These are phyloP conservation scores for Aspidapion aeneum DNA, from an alignment of 2,888 invertebrate species.

Conservation along the genomic window DNA sequence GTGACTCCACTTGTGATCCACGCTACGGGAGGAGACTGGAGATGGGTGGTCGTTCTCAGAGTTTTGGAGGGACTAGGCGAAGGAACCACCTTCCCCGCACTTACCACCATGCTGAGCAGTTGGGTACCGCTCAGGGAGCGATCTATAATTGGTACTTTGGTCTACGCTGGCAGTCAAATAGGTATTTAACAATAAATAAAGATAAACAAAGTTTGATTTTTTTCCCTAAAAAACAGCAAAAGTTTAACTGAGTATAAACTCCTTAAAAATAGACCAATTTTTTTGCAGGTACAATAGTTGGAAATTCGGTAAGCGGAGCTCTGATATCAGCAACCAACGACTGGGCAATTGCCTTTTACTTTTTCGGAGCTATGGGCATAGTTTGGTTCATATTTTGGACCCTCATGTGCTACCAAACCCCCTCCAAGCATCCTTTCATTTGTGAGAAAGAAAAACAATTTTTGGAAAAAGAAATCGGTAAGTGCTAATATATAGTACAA, in stretches of 20 bases:
- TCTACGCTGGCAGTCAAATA: constrained; percentile 75
- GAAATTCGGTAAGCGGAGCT: constrained; percentile 63
- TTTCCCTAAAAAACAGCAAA: too few relatives aligned
- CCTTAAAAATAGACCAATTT: too few relatives aligned
- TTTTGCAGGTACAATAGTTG: constrained; percentile 53
- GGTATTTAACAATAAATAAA: too few relatives aligned
- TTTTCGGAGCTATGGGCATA: constrained; percentile 72
- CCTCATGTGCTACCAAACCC: constrained; percentile 51
- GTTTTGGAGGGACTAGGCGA: constrained; percentile 81
- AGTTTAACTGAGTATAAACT: too few relatives aligned
- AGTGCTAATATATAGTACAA: constrained; percentile 4
- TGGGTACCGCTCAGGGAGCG: constrained; percentile 79
- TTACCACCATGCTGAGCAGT: constrained; percentile 74
- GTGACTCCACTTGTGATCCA: constrained; percentile 69
- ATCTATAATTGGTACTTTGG: constrained; percentile 72
- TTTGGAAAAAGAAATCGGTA: constrained; percentile 24
- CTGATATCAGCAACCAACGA: constrained; percentile 61
- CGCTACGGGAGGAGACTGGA: constrained; percentile 66
- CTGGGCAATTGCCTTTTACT: constrained; percentile 76
- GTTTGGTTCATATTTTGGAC: constrained; percentile 59
- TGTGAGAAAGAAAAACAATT: constrained; percentile 26
- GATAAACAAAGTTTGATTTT: too few relatives aligned
- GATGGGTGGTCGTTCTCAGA: constrained; percentile 61
- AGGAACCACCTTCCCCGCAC: constrained; percentile 79
- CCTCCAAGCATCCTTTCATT: constrained; percentile 62